These are phyloP conservation scores for Incurvaria masculella DNA, from an alignment of 2,888 invertebrate species.

Conservation along the genomic window DNA sequence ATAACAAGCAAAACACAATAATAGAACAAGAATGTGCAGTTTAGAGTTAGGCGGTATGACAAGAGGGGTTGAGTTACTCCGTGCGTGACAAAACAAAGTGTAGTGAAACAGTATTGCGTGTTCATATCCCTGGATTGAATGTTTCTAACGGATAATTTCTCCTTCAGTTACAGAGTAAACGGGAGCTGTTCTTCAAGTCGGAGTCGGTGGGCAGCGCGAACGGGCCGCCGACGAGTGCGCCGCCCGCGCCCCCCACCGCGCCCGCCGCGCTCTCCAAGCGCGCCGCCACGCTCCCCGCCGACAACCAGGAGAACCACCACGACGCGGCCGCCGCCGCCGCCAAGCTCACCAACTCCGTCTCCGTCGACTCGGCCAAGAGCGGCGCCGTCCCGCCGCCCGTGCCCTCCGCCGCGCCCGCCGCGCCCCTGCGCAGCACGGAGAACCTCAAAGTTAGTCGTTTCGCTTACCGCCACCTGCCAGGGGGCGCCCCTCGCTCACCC, in stretches of 20 bases:
- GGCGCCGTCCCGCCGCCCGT: slow-evolving; percentile 41
- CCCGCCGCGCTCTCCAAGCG: slow-evolving; percentile 47
- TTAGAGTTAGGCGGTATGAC: too few species aligned
- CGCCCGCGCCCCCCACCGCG: slow-evolving; percentile 32
- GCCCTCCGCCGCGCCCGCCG: slow-evolving; percentile 47
- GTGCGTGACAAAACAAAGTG: too few species aligned
- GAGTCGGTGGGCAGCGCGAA: slow-evolving; percentile 57
- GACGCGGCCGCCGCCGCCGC: slow-evolving; percentile 48
- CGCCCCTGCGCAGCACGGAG: slow-evolving; percentile 46
- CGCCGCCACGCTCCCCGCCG: slow-evolving; percentile 39
- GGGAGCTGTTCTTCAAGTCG: slow-evolving; percentile 84
- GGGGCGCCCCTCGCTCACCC: too few species aligned
- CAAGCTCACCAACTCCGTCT: slow-evolving; percentile 44
- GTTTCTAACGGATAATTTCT: slow-evolving; percentile 16
- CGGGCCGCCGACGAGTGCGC: slow-evolving; percentile 25
- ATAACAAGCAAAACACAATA: too few species aligned
- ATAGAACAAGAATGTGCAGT: too few species aligned
- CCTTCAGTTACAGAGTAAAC: slow-evolving; percentile 75
- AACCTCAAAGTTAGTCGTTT: slow-evolving; percentile 40
- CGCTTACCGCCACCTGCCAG: background rate
- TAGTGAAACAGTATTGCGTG: too few species aligned
- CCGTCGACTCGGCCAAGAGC: slow-evolving; percentile 38
- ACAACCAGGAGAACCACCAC: slow-evolving; percentile 45
- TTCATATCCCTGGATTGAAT: too few species aligned
- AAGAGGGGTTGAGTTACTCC: too few species aligned